These are phyloP conservation scores for Ridgeia piscesae DNA, from an alignment of 1,140 invertebrate genomes.

Conservation along the genomic window DNA sequence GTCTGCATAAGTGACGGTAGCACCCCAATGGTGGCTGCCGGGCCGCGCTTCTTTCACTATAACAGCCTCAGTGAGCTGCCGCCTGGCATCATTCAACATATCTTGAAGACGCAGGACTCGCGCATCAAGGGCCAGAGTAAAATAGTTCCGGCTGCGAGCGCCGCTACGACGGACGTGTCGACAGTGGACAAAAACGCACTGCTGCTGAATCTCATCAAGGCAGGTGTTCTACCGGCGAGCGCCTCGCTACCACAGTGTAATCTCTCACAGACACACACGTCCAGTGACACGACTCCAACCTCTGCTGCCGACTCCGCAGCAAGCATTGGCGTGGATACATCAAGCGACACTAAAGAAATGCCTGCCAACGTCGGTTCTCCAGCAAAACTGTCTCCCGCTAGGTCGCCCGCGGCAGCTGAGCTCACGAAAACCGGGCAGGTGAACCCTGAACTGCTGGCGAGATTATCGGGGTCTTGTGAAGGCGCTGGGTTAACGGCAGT, in stretches of 20 bases:
- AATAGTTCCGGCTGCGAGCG: not conserved
- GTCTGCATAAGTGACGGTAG: not conserved
- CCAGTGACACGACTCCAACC: constrained; percentile 10
- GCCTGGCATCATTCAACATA: constrained; percentile 30
- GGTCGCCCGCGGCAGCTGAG: not conserved
- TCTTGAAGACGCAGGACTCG: constrained; percentile 32
- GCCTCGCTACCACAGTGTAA: not conserved
- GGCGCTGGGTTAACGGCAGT: not conserved
- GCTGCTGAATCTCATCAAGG: constrained; percentile 3
- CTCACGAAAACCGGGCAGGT: not conserved
- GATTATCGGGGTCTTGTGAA: not conserved
- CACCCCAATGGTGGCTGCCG: not conserved
- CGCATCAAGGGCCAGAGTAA: constrained; percentile 21
- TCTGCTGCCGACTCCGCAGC: constrained; percentile 16
- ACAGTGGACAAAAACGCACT: not conserved
- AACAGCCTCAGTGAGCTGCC: constrained; percentile 20
- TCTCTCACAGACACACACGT: not conserved
- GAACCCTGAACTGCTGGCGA: not conserved
- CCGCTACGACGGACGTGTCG: no score
- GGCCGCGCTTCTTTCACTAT: not conserved
- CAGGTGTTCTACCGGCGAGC: not conserved
- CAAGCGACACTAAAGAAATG: not conserved
- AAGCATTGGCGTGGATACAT: not conserved
- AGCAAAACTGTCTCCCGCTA: not conserved
- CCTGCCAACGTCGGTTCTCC: not conserved